A percentile compares a stretch with the other conserved stretches of the same genome.
Conservation (phyloP, 1,140 invertebrate genomes). For the Glossosoma conforme region DNA sequence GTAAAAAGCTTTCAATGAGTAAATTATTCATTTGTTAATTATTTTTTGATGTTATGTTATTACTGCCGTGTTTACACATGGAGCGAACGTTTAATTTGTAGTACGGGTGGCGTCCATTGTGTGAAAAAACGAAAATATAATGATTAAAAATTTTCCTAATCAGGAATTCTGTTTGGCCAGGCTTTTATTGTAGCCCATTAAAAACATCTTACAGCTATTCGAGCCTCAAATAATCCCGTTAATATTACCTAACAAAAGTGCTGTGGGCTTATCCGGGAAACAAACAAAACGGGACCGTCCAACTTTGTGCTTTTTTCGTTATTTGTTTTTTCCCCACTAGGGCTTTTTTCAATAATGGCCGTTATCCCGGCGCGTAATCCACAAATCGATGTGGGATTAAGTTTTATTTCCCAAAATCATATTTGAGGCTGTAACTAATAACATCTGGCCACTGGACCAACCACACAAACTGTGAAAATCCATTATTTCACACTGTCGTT, state of each 20-base stretch:
- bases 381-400: constrained; percentile 15
- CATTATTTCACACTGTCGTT: no score
- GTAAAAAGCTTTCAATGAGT: no score
- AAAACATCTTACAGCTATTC: constrained; percentile 22
- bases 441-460: no score
- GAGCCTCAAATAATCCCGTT: constrained; percentile 19
- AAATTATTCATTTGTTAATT: no score
- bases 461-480: no score
- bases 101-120: background rate
- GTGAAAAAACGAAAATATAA: background rate
- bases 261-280: constrained; percentile 7
- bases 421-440: no score
- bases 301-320: constrained; percentile 10
- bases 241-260: constrained; percentile 15
- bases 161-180: constrained; percentile 6
- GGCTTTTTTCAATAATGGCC: constrained; percentile 19
- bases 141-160: constrained; percentile 8
- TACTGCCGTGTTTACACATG: no score
- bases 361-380: constrained; percentile 18
- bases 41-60: no score
- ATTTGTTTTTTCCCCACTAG: constrained; percentile 5
- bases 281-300: constrained; percentile 11
- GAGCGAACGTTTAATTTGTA: no score
- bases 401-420: constrained; percentile 10
- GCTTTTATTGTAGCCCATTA: constrained; percentile 14